Conservation (phyloP, 2,888 invertebrate genomes). For the Congeria kusceri region DNA sequence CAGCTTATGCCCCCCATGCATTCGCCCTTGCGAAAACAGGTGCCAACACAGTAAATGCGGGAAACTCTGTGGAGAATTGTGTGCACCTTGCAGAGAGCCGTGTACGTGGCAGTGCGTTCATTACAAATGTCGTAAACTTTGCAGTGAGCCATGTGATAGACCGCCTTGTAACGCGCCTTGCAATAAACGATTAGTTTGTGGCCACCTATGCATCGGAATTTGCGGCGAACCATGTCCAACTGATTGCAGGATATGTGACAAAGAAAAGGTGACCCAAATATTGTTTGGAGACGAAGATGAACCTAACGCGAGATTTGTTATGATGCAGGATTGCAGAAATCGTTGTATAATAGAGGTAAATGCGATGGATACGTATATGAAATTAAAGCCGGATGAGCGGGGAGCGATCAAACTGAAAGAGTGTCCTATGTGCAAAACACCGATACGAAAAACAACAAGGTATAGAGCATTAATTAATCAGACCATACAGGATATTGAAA, state of each 20-base stretch:
- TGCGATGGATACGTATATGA: conserved; percentile 84
- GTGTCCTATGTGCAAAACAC: conserved; percentile 88
- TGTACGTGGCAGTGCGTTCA: conserved; percentile 83
- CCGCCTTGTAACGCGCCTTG: conserved; percentile 84
- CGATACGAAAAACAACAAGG: conserved; percentile 88
- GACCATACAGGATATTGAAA: conserved; percentile 84
- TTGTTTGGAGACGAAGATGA: conserved; percentile 87
- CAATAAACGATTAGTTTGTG: conserved; percentile 85
- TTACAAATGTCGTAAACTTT: conserved; percentile 78
- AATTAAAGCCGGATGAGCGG: conserved; percentile 85
- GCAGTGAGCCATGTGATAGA: conserved; percentile 84
- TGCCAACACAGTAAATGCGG: conserved; percentile 82
- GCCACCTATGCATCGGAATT: conserved; percentile 87
- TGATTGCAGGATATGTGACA: conserved; percentile 88
- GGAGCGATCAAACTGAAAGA: conserved; percentile 74
- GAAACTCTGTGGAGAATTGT: conserved; percentile 78
- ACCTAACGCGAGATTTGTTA: conserved; percentile 86
- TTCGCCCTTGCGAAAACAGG: conserved; percentile 82
- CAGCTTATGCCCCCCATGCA: conserved; percentile 84
- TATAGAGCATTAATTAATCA: conserved; percentile 87
- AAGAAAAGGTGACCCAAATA: conserved; percentile 76
- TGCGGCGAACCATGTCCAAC: conserved; percentile 91
- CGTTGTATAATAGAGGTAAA: conserved; percentile 83
- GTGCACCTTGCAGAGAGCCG: conserved; percentile 81
- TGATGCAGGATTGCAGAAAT: conserved; percentile 78